These are phyloP conservation scores for Diacarnus erythraeanus DNA, from an alignment of 37 sponge, comb jelly and placozoan species.

Conservation along the genomic window DNA sequence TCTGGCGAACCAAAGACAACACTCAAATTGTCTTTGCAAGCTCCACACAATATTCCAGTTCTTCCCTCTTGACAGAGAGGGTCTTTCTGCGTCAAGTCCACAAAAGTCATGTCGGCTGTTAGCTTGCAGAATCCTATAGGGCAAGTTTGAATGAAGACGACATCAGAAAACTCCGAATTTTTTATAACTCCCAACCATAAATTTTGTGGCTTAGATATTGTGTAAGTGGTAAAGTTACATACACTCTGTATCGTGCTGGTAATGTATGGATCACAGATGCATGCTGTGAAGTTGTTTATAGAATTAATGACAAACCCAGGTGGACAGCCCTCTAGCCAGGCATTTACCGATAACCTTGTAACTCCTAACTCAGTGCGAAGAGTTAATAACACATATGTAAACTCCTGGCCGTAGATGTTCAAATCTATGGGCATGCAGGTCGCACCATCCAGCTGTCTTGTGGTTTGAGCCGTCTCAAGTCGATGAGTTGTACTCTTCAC, in stretches of 20 bases:
- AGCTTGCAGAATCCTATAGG: conserved; percentile 17
- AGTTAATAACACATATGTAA: not conserved
- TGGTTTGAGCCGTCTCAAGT: not conserved
- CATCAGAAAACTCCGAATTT: not conserved
- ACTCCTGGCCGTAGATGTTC: conserved; percentile 32
- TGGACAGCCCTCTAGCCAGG: conserved; percentile 27
- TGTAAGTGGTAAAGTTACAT: conserved; percentile 19
- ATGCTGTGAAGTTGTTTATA: not conserved
- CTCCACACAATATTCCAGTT: conserved; percentile 62
- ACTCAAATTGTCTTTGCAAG: conserved; percentile 38
- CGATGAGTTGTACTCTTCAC: not conserved
- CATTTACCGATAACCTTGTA: not conserved
- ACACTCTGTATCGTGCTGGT: not conserved
- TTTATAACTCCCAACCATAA: conserved; percentile 20
- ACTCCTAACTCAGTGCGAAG: not conserved
- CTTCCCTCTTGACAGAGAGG: conserved; percentile 26
- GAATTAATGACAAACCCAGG: conserved; percentile 18
- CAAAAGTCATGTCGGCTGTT: not conserved
- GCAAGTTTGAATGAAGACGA: conserved; percentile 22
- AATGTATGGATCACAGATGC: conserved; percentile 26
- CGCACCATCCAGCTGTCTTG: not conserved
- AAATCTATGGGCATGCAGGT: conserved; percentile 14
- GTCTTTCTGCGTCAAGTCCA: conserved; percentile 12
- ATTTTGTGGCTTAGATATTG: conserved; percentile 10
- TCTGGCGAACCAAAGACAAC: conserved; percentile 40